Evolutionary conservation across 2,888 invertebrate species (phyloP).

Genomic region (Drosophila borealis): DNA sequence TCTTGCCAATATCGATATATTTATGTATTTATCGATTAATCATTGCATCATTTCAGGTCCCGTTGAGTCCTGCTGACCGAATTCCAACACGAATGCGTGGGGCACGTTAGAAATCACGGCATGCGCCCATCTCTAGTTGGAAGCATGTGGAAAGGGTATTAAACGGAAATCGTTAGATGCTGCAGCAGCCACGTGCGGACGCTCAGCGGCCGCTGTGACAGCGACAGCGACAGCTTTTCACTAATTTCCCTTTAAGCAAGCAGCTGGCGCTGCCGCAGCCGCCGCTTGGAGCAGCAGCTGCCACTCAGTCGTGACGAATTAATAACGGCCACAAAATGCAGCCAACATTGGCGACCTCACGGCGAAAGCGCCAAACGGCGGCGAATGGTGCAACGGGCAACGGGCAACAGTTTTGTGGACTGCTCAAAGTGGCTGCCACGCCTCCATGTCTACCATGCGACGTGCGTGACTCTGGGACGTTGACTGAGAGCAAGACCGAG

Average conservation of each 20-base stretch:
- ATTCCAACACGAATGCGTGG: too few species aligned
- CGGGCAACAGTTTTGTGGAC: conserved; percentile 5
- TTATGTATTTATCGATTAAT: not conserved
- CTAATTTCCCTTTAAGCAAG: conserved; percentile 72
- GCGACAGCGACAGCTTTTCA: conserved; percentile 72
- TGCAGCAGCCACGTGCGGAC: conserved; percentile 43
- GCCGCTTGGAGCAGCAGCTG: conserved; percentile 39
- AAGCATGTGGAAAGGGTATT: conserved; percentile 14
- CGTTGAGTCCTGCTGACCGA: not conserved
- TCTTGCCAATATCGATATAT: too few species aligned
- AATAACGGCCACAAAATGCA: conserved; percentile 61
- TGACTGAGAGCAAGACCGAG: not conserved
- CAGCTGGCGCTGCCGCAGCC: conserved; percentile 39
- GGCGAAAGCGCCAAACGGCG: conserved; percentile 60
- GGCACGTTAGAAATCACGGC: too few species aligned
- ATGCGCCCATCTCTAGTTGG: not conserved
- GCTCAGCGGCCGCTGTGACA: conserved; percentile 31
- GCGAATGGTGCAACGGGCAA: not conserved
- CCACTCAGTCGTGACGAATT: conserved; percentile 80
- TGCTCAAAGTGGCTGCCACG: conserved; percentile 37
- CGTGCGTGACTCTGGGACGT: conserved; percentile 40
- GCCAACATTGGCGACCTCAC: conserved; percentile 45
- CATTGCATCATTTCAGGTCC: not conserved
- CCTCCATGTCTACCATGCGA: conserved; percentile 14
- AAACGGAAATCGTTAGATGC: conserved; percentile 20